Evolutionary conservation across 2,113 vertebrate species (phyloP), one percentile per base, ranked within the genome.

Genomic region (Propithecus coquereli): DNA sequence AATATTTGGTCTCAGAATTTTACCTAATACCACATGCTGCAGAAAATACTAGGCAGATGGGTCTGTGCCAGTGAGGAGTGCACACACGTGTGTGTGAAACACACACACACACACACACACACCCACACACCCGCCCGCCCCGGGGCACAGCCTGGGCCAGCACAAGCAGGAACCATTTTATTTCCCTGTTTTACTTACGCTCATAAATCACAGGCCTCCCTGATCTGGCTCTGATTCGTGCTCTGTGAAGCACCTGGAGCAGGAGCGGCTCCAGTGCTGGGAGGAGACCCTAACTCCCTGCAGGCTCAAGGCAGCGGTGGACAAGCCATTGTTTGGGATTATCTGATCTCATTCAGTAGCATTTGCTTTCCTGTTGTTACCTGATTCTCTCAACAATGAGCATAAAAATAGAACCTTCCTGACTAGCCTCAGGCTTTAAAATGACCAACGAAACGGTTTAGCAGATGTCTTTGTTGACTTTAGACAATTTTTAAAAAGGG

Each of bases 301-400:
- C 32, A 37, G 57, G 43, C 52, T 71, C 82, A 34, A 9, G 57
- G 20, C 57, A 5, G 52, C 5, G 17, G n/a, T 10, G 30, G 89
- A 87, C 63, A 30, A 50, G 45, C 40, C 94, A 79, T 93, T 96
- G 90, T 66, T 83, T 86, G 45, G 20, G 25, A 20, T 47, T 61
- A 66, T 87, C 73, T 87, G 82, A 94, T 63, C 25, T 71, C 95
- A 43, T 43, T 59, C 87, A n/a, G 45, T 47, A 66, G 54, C 23
- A 84, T 92, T 65, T 73, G 94, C 94, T 95, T 77, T 98, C 97
- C 84, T 87, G 81, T 96, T 89, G 81, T 71, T 81, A 84, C 70
- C 92, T 93, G 83, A 86, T 25, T 70, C 92, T 93, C 65, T 89
- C 94, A 97, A 97, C 94, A 98, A 98, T 94, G 65, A 98, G 73